Percentiles rank a stretch among this genome's conserved stretches.
phyloP scores from a whole-genome alignment of 2,113 vertebrate species.

The Nettapus auritus region DNA sequence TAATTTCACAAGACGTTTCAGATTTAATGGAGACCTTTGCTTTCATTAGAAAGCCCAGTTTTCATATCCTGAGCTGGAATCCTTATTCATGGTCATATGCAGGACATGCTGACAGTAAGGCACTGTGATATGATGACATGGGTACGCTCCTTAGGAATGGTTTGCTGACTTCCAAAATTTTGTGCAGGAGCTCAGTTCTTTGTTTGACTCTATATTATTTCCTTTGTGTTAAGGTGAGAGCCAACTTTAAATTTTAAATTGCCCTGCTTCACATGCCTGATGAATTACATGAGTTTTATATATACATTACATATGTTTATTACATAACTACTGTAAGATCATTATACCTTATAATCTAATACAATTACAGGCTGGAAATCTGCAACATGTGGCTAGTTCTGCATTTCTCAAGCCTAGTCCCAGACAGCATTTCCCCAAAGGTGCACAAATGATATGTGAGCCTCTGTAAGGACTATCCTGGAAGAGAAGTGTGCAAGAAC shows the following conservation, averaged over 20 bases:
- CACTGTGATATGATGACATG: background rate
- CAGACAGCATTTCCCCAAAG: background rate
- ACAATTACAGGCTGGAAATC: constrained; percentile 23
- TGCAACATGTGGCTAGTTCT: background rate
- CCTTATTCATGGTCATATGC: background rate
- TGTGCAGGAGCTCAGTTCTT: background rate
- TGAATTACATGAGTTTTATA: background rate
- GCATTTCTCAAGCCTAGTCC: background rate
- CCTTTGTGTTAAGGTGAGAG: background rate
- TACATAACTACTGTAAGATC: constrained; percentile 39
- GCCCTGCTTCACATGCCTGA: background rate
- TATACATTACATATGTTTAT: constrained; percentile 17
- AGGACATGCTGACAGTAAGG: background rate
- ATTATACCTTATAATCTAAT: constrained; percentile 30
- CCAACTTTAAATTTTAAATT: constrained; percentile 14
- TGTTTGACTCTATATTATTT: background rate
- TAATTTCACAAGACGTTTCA: constrained; percentile 30
- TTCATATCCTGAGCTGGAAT: background rate
- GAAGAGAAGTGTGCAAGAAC: background rate
- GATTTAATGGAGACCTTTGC: background rate
- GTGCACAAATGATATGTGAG: background rate
- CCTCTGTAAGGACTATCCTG: background rate
- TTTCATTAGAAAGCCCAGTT: background rate
- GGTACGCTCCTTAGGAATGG: background rate
- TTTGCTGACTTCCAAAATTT: background rate